phyloP scores from a whole-genome alignment of 1,140 invertebrate species.

The Muscidifurax raptorellus region DNA sequence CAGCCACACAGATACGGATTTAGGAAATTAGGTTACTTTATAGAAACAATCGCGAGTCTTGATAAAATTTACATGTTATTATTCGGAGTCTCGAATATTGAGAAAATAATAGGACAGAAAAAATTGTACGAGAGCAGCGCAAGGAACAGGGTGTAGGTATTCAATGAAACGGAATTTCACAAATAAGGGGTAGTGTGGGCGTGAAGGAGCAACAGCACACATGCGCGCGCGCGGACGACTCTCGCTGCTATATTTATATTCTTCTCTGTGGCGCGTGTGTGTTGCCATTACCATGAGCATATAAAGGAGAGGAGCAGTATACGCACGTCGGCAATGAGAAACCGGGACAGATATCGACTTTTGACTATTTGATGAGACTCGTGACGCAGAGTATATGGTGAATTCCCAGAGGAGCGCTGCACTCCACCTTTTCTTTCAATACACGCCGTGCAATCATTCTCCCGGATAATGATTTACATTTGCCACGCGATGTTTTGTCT shows the following conservation, averaged over 20 bases:
- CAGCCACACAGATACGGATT: background rate
- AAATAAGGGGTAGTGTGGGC: slow-evolving; percentile 14
- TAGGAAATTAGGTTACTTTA: slow-evolving; percentile 29
- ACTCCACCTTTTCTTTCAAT: slow-evolving; percentile 30
- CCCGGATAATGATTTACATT: background rate
- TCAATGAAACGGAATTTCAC: slow-evolving; percentile 62
- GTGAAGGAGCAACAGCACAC: background rate
- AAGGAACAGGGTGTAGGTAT: slow-evolving; percentile 45
- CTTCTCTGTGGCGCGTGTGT: background rate
- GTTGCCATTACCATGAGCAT: slow-evolving; percentile 38
- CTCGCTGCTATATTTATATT: background rate
- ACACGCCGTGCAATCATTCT: background rate
- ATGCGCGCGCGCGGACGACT: background rate
- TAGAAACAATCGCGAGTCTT: background rate
- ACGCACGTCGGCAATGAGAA: slow-evolving; percentile 34
- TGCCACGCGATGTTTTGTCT: background rate
- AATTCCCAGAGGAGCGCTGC: slow-evolving; percentile 56
- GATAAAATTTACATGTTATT: background rate
- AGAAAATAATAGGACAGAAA: background rate
- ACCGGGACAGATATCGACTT: slow-evolving; percentile 61
- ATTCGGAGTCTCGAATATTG: background rate
- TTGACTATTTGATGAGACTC: slow-evolving; percentile 65
- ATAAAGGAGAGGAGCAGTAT: slow-evolving; percentile 25
- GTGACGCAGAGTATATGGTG: slow-evolving; percentile 55
- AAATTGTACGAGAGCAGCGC: slow-evolving; percentile 2